Conservation (phyloP, 1,140 invertebrate genomes). For the Zophobas atratus region DNA sequence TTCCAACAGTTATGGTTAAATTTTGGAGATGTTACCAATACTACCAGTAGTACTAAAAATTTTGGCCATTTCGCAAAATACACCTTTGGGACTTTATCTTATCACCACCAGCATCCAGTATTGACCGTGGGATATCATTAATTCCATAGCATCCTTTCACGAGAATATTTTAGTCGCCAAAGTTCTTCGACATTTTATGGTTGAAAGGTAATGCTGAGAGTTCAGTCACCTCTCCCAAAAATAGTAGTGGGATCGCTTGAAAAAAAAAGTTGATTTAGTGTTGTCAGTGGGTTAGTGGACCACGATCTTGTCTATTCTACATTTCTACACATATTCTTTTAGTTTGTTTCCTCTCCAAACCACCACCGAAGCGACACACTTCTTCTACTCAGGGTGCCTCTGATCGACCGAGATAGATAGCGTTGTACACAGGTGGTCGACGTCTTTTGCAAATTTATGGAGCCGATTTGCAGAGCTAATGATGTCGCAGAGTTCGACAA, state of each 20-base stretch:
- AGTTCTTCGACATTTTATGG: slow-evolving; percentile 53
- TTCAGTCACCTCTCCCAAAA: slow-evolving; percentile 55
- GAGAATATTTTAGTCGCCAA: slow-evolving; percentile 47
- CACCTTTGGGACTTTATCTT: neutral
- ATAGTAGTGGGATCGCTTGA: slow-evolving; percentile 57
- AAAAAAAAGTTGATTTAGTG: slow-evolving; percentile 59
- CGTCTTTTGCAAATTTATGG: slow-evolving; percentile 36
- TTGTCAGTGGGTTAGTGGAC: slow-evolving; percentile 64
- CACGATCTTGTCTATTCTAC: slow-evolving; percentile 59
- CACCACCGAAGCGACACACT: slow-evolving; percentile 26
- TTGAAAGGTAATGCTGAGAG: slow-evolving; percentile 51
- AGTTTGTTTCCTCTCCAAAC: slow-evolving; percentile 31
- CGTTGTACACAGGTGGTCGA: slow-evolving; percentile 25
- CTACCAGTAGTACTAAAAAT: neutral
- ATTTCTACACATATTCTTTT: slow-evolving; percentile 44
- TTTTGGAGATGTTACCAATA: too few species aligned
- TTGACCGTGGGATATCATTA: slow-evolving; percentile 20
- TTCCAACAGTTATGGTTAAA: too few species aligned
- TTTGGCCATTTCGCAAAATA: neutral
- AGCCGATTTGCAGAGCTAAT: slow-evolving; percentile 23
- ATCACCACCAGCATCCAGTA: neutral
- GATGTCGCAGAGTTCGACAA: slow-evolving; percentile 16
- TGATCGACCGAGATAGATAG: slow-evolving; percentile 27
- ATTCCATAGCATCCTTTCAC: slow-evolving; percentile 50
- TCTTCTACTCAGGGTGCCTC: slow-evolving; percentile 5